These are phyloP conservation scores for Eupsilia transversa DNA, from an alignment of 2,888 invertebrate species.

Conservation along the genomic window DNA sequence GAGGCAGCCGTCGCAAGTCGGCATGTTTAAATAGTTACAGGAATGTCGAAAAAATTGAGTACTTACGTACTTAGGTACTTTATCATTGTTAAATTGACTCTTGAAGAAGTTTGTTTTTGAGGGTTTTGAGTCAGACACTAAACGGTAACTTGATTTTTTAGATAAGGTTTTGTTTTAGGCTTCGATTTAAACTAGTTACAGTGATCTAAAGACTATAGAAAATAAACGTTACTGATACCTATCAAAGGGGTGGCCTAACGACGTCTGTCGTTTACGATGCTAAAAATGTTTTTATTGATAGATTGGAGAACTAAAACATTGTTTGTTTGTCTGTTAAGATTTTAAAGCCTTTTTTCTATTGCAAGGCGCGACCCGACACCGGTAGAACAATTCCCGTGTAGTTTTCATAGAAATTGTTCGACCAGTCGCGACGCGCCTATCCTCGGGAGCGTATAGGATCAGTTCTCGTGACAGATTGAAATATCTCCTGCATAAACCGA, in stretches of 20 bases:
- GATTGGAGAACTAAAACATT: background rate
- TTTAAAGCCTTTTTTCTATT: background rate
- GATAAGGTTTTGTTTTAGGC: too few relatives aligned
- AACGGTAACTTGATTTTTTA: background rate
- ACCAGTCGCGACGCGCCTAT: too few relatives aligned
- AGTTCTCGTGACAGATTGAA: background rate
- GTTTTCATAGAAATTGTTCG: too few relatives aligned
- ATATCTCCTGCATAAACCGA: background rate
- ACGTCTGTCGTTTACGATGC: background rate
- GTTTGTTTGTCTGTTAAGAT: background rate
- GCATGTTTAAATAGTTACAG: constrained; percentile 12
- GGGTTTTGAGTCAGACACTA: background rate
- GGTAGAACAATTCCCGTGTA: too few relatives aligned
- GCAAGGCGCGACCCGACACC: too few relatives aligned
- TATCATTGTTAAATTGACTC: constrained; percentile 17
- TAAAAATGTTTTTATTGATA: background rate
- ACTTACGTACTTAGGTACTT: background rate
- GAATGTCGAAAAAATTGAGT: constrained; percentile 6
- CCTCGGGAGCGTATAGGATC: too few relatives aligned
- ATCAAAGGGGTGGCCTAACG: too few relatives aligned
- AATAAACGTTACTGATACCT: too few relatives aligned
- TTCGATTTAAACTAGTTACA: background rate
- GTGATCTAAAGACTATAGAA: too few relatives aligned
- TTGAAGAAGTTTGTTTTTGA: background rate
- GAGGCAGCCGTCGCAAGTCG: constrained; percentile 31